Evolutionary conservation across 2,113 vertebrate genomes (phyloP).

Genomic region (Pristiophorus japonicus): DNA sequence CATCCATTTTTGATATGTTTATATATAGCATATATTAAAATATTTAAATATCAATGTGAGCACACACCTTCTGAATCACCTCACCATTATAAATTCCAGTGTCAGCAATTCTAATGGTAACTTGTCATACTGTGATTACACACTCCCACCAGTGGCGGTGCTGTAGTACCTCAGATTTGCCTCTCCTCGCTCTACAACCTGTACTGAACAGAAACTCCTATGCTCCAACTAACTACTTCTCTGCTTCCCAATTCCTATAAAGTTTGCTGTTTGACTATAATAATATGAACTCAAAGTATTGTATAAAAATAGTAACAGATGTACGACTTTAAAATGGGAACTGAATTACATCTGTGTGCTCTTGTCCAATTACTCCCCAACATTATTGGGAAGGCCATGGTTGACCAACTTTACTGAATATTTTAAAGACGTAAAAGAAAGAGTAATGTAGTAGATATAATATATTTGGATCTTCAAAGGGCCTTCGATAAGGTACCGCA

Average conservation of each 20-base stretch:
- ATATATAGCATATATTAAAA: neutral
- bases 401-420: no score
- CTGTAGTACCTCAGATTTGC: no score
- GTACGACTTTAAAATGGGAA: neutral
- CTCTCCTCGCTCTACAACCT: neutral
- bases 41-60: neutral
- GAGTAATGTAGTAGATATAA: no score
- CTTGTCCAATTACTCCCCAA: neutral
- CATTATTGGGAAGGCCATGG: no score
- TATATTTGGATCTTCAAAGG: no score
- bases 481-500: no score
- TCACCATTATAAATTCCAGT: neutral
- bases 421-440: no score
- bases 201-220: neutral
- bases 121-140: neutral
- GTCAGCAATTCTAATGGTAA: neutral
- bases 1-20: neutral
- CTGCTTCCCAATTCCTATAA: neutral
- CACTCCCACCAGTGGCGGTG: neutral
- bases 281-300: neutral
- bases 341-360: neutral
- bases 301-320: no score
- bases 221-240: neutral
- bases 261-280: neutral
- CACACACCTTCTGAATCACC: neutral